A percentile compares a stretch with the other conserved stretches of the same genome.
phyloP scores from a whole-genome alignment of 2,113 vertebrate species.

The Dascyllus trimaculatus region DNA sequence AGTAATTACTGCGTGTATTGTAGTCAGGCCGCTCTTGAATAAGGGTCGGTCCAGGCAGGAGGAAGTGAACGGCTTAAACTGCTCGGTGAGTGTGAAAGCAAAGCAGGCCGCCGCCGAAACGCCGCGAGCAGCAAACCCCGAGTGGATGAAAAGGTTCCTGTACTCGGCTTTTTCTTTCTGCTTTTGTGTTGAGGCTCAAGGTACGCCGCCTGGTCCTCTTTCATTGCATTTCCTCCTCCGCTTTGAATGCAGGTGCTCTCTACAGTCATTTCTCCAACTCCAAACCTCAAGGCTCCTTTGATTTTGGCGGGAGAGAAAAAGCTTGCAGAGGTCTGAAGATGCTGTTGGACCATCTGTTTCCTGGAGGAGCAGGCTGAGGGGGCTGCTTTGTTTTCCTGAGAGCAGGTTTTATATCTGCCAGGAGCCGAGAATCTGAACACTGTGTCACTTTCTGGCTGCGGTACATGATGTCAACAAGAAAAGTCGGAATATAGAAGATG shows the following conservation, averaged over 20 bases:
- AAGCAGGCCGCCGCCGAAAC: background rate
- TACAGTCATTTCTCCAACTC: background rate
- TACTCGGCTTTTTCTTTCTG: background rate
- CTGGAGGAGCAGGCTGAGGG: background rate
- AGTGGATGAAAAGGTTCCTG: background rate
- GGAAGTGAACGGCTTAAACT: conserved; percentile 10
- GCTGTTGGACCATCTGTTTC: conserved; percentile 20
- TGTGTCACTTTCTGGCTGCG: background rate
- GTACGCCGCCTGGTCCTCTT: background rate
- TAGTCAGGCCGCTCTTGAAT: background rate
- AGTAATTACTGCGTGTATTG: background rate
- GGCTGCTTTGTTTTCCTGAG: background rate
- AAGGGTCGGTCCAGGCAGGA: accelerated
- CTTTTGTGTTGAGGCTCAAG: background rate
- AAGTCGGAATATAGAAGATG: too few species aligned
- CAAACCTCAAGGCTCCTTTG: background rate
- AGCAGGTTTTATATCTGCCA: background rate
- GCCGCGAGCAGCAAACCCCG: background rate
- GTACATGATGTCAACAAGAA: too few species aligned
- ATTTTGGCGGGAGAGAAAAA: conserved; percentile 21
- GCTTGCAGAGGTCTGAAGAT: background rate
- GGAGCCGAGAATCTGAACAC: background rate
- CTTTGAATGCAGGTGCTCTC: background rate
- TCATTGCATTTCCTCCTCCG: too few species aligned
- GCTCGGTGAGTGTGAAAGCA: background rate